Percentiles rank a stretch among this genome's conserved stretches.
Evolutionary conservation across 1,140 invertebrate genomes (phyloP).

Genomic region (Chironomus tepperi): DNA sequence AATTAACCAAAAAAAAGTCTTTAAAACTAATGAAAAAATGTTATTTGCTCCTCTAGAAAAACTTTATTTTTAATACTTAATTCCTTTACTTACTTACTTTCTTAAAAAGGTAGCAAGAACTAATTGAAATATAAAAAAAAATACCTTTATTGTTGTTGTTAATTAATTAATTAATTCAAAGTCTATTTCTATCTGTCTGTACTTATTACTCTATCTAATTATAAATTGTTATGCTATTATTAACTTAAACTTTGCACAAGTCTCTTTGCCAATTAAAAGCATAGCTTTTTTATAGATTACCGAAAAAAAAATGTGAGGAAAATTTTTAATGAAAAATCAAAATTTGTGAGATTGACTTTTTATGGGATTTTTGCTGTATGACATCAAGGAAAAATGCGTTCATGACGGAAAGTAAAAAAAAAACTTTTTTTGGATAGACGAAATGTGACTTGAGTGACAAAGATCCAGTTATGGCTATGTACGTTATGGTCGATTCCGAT

Average conservation of each 20-base stretch:
- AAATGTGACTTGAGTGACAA: background rate
- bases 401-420: background rate
- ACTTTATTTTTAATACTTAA: too few relatives aligned
- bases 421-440: background rate
- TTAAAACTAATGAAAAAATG: too few relatives aligned
- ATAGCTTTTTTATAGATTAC: background rate
- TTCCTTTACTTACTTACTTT: background rate
- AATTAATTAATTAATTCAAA: background rate
- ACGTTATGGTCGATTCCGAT: background rate
- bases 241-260: background rate
- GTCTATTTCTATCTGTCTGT: background rate
- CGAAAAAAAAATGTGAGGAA: background rate
- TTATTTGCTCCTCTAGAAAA: too few relatives aligned
- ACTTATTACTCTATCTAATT: background rate
- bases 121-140: too few relatives aligned
- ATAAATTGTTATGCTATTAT: background rate
- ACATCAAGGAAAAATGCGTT: constrained; percentile 12
- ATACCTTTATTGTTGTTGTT: background rate
- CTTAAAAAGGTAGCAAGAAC: background rate
- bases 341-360: background rate
- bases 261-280: constrained; percentile 6
- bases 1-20: too few relatives aligned
- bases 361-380: background rate
- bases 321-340: background rate
- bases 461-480: background rate